Evolutionary conservation across 2,113 vertebrate genomes (phyloP), one percentile per base, ranked within the genome.

Genomic region (Amphiprion ocellaris): DNA sequence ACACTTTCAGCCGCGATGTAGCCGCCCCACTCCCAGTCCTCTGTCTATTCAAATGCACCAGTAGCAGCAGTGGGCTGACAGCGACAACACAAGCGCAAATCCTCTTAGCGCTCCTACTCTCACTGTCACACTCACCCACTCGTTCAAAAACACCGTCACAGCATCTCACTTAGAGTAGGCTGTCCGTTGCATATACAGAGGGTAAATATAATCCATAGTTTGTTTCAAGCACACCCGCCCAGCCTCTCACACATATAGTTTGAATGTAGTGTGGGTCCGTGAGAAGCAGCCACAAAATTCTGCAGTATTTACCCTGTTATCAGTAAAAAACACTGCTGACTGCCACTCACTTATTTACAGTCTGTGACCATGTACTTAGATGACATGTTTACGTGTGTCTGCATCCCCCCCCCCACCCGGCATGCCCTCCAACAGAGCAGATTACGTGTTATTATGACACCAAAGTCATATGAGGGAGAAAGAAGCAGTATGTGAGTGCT

Each of bases 111-210:
- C 81, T 82, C 86, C 82, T 87, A 87, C 84, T 78, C 83, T 79
- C 46, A n/a, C 84, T 83, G 84, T 91, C 82, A 91, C 83, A 90
- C 81, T 89, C 85, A 89, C 87, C 80, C 89, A 90, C 89, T 84
- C 81, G 47, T 66, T 88, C 46, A 64, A 83, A 89, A 90, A 85
- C 74, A 79, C 69, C 79, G 83, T 81, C 75, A 67, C 88, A 76
- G 55, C 83, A 78, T 87, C 77, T 79, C 69, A 19, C 80, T 74
- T 3, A 28, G 84, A 65, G 78, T 76, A 68, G 82, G 74, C 71
- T 44, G 80, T 55, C 37, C 39, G 54, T 82, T 77, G 72, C 74
- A 86, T 79, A 46, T 26, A 84, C 60, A 30, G 16, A 46, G 73
- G 72, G 66, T 89, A 84, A 88, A 87, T 81, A 88, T 89, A 89